These are phyloP conservation scores for Astreopora myriophthalma DNA, from an alignment of 64 coral and sea anemone species.

Conservation along the genomic window DNA sequence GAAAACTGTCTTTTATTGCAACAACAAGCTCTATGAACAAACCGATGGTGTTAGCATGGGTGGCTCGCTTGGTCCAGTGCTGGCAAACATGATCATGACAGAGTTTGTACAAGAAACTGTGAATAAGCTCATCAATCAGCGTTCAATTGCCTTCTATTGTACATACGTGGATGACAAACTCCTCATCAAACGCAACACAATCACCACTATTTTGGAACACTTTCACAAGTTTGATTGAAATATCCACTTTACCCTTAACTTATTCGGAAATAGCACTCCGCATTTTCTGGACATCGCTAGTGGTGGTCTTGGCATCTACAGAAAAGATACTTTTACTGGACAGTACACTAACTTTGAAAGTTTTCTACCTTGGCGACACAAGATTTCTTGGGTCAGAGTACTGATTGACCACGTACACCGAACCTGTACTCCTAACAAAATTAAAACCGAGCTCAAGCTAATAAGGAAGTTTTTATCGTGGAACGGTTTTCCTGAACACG, in stretches of 20 bases:
- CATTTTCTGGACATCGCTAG: constrained; percentile 36
- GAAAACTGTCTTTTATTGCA: constrained; percentile 46
- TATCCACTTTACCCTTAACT: constrained; percentile 20
- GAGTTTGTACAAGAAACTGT: too few relatives aligned
- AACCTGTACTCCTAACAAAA: constrained; percentile 1
- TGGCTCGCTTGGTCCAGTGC: too few relatives aligned
- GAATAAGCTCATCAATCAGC: too few relatives aligned
- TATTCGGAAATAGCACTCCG: constrained; percentile 20
- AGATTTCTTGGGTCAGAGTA: constrained; percentile 26
- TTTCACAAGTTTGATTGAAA: constrained; percentile 35
- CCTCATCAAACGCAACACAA: not conserved
- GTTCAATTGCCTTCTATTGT: too few relatives aligned
- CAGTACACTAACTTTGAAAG: constrained; percentile 38
- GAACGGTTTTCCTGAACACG: constrained; percentile 9
- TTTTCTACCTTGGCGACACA: constrained; percentile 22
- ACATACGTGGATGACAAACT: too few relatives aligned
- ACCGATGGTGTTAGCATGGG: too few relatives aligned
- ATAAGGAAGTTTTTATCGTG: not conserved
- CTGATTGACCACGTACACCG: constrained; percentile 13
- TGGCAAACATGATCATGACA: too few relatives aligned
- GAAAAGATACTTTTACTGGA: constrained; percentile 11
- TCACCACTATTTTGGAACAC: not conserved
- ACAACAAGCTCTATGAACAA: too few relatives aligned
- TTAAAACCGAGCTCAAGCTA: not conserved
- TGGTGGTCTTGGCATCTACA: constrained; percentile 18